Base-by-base conservation (phyloP, 2,113 vertebrate genomes). In the Dissostichus mawsoni region DNA sequence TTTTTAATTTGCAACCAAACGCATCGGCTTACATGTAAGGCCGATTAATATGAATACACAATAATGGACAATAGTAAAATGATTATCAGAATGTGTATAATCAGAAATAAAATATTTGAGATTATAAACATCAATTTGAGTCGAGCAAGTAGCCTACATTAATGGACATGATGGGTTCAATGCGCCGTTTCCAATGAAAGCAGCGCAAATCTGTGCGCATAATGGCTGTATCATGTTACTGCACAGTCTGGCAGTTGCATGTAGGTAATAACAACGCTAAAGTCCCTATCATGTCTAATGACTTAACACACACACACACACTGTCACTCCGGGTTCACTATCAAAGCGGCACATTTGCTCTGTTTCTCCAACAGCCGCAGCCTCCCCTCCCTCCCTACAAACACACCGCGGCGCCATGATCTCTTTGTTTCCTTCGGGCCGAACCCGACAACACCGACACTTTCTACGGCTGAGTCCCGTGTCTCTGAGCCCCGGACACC, bases 341-440 rank as follows among this genome's bases (percentile, higher is more conserved):
- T 59, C 12, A 53, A 48, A 81, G 51, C 69, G 69, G 1, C 48
- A 45, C 56, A 52, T 56, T 51, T 20, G 58, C 59, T 13, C 67
- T 5, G 59, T 57, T 82, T 68, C n/a, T 81, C 50, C 47, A 66
- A 68, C 67, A 83, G 83, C 91, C 92, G 91, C 93, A 91, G 87
- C 76, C 91, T 92, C 90, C 92, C 94, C 93, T 92, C n/a, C n/a
- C n/a, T n/a, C 89, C 90, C 92, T 90, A 83, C 88, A 92, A 92
- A 92, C 91, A 83, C 93, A 85, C 92, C 80, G 94, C 86, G 93
- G 91, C 95, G 95, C 95, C 95, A 95, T 95, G 94, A 95, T 95
- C 91, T 95, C 95, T 94, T 94, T 94, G 93, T 94, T 92, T 91
- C 85, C 92, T 92, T 69, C 89, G 89, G 91, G 91, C 92, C 92